Percentiles rank a stretch among this genome's conserved stretches.
These are phyloP conservation scores for Phyllotreta cruciferae DNA, from an alignment of 2,888 invertebrate genomes.

Conservation along the genomic window DNA sequence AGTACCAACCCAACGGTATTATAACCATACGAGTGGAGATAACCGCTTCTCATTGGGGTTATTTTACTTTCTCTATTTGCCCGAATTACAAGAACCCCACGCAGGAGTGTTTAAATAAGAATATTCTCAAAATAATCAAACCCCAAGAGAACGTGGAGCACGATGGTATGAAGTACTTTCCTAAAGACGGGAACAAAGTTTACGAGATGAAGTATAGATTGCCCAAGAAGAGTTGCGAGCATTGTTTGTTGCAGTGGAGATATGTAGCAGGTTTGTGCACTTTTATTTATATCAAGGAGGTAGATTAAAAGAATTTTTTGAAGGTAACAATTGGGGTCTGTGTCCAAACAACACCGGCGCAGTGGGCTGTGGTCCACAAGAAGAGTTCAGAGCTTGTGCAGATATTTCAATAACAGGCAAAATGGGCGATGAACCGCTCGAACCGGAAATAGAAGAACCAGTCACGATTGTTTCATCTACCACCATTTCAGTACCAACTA, in stretches of 20 bases:
- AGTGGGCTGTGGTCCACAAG: constrained; percentile 88
- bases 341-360: constrained; percentile 77
- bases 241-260: constrained; percentile 89
- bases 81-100: constrained; percentile 73
- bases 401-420: constrained; percentile 76
- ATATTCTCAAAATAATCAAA: constrained; percentile 67
- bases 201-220: constrained; percentile 71
- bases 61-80: constrained; percentile 85
- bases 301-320: too few relatives aligned
- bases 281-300: too few relatives aligned
- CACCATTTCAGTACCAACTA: constrained; percentile 53
- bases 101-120: constrained; percentile 79
- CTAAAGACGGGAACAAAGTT: constrained; percentile 78
- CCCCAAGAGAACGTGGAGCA: constrained; percentile 60
- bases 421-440: constrained; percentile 59
- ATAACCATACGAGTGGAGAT: constrained; percentile 81
- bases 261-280: constrained; percentile 89
- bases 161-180: constrained; percentile 71
- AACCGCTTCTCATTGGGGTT: constrained; percentile 88
- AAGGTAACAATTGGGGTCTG: constrained; percentile 78
- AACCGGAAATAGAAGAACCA: constrained; percentile 49
- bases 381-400: constrained; percentile 86
- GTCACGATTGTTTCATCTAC: constrained; percentile 52
- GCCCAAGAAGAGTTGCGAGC: constrained; percentile 73
- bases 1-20: constrained; percentile 72